Percentiles rank a stretch among this genome's conserved stretches.
Evolutionary conservation across 2,113 vertebrate species (phyloP).

Genomic region (Kryptolebias marmoratus): DNA sequence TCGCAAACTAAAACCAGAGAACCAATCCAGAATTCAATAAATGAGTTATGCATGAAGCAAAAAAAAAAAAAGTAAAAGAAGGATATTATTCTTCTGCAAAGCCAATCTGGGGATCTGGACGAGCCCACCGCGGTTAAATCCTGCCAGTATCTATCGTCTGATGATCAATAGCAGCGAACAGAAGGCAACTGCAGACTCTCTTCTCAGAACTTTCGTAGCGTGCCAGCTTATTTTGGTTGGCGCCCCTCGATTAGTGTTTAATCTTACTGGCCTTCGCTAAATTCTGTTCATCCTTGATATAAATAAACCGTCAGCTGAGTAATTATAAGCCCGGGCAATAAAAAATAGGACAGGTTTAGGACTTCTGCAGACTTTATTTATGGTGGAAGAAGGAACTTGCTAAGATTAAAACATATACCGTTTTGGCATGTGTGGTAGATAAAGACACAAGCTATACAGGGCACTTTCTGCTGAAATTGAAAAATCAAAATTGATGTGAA

Average conservation of each 20-base stretch:
- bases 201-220: conserved; percentile 33
- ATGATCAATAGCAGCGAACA: conserved; percentile 67
- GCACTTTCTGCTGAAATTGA: too few species aligned
- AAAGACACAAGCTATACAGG: too few species aligned
- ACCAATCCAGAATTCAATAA: conserved; percentile 50
- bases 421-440: neutral
- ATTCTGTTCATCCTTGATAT: conserved; percentile 51
- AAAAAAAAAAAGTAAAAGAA: conserved; percentile 1
- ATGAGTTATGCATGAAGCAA: conserved; percentile 32
- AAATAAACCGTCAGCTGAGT: conserved; percentile 52
- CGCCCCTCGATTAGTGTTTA: conserved; percentile 37
- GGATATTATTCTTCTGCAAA: conserved; percentile 36
- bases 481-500: neutral
- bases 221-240: conserved; percentile 60
- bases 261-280: conserved; percentile 51
- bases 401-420: neutral
- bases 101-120: conserved; percentile 45
- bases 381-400: neutral
- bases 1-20: conserved; percentile 3
- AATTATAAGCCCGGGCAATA: conserved; percentile 9
- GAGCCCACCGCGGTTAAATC: conserved; percentile 20
- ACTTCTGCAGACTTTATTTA: conserved; percentile 6
- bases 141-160: conserved; percentile 58
- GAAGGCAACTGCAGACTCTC: conserved; percentile 55
- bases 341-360: conserved; percentile 28